phyloP scores from a whole-genome alignment of 2,113 vertebrate species.

The Phyllostomus hastatus region DNA sequence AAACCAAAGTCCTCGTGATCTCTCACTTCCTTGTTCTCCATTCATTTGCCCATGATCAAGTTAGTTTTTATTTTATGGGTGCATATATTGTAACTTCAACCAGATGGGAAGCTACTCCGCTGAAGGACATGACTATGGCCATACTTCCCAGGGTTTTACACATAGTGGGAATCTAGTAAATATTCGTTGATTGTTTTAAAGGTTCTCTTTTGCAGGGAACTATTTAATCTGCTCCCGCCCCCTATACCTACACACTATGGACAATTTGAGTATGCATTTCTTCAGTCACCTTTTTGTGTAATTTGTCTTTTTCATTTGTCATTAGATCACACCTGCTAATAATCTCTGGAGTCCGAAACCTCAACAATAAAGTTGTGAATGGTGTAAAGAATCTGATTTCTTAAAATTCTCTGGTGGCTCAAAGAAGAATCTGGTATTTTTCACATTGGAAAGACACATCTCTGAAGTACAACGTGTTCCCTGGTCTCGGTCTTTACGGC shows the following conservation, averaged over 20 bases:
- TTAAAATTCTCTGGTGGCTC: background rate
- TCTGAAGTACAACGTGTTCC: background rate
- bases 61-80: background rate
- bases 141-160: background rate
- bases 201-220: background rate
- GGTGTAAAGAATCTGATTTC: background rate
- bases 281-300: background rate
- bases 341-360: background rate
- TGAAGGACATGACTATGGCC: background rate
- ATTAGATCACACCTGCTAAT: background rate
- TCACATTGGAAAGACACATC: background rate
- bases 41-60: background rate
- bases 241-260: too few relatives aligned
- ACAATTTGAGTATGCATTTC: background rate
- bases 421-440: background rate
- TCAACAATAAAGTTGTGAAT: background rate
- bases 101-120: background rate
- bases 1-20: background rate
- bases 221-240: background rate
- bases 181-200: background rate
- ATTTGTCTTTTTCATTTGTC: background rate
- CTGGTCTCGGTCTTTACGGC: background rate
- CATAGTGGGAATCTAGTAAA: background rate
- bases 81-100: background rate
- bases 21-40: background rate